Evolutionary conservation across 2,113 vertebrate genomes (phyloP).

Genomic region (Trochalopteron elliotii): DNA sequence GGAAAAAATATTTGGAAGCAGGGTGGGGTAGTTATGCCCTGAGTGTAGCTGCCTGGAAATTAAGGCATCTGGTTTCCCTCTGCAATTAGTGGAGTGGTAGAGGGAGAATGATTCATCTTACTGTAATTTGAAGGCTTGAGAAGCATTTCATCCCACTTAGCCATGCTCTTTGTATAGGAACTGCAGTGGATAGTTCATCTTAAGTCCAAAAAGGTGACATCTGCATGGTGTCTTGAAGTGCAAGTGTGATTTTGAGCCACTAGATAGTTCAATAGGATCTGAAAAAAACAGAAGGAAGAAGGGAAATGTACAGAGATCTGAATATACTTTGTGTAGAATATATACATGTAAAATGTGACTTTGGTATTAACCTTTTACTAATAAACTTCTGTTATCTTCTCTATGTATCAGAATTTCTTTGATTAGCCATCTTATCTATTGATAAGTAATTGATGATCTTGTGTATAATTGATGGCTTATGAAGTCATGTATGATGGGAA

Average conservation of each 20-base stretch:
- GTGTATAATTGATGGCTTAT: not conserved
- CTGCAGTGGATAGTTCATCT: not conserved
- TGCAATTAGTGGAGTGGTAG: not conserved
- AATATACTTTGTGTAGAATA: not conserved
- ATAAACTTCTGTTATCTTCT: not conserved
- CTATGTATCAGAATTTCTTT: not conserved
- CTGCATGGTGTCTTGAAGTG: not conserved
- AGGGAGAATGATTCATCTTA: slow-evolving; percentile 20
- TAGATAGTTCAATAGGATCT: not conserved
- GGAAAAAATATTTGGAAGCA: not conserved
- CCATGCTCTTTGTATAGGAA: not conserved
- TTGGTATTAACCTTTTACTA: not conserved
- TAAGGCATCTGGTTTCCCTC: slow-evolving; percentile 33
- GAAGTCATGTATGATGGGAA: not conserved
- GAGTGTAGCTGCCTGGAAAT: slow-evolving; percentile 3
- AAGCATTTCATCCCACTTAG: not conserved
- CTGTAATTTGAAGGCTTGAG: not conserved
- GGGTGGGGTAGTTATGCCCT: not conserved
- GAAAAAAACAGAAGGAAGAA: not conserved
- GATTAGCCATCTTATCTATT: not conserved
- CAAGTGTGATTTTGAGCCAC: not conserved
- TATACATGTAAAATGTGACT: not conserved
- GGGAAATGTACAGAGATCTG: not conserved
- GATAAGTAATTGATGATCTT: not conserved
- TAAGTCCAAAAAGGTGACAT: not conserved